Evolutionary conservation across 2,888 invertebrate genomes (phyloP).

Genomic region (Ophion ventricosus): DNA sequence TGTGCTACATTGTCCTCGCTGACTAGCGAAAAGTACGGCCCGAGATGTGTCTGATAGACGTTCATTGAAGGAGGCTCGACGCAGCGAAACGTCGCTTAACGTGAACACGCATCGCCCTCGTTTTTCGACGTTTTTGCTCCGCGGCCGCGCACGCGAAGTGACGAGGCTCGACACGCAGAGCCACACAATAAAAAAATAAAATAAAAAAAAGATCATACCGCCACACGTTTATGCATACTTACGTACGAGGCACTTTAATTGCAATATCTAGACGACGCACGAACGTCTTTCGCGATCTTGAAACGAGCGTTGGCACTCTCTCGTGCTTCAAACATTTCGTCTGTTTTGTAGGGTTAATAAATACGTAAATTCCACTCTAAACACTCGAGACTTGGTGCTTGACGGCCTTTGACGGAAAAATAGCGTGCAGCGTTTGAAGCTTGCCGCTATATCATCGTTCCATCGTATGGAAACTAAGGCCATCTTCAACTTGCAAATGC

Average conservation of each 20-base stretch:
- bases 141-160: constrained; percentile 1
- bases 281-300: not conserved
- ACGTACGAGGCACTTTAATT: not conserved
- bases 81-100: constrained; percentile 41
- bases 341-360: not conserved
- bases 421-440: not conserved
- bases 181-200: not conserved
- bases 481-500: not conserved
- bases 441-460: not conserved
- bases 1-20: constrained; percentile 82
- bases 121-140: constrained; percentile 22
- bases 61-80: constrained; percentile 69
- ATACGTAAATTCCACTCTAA: not conserved
- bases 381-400: not conserved
- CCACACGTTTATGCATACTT: not conserved
- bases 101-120: constrained; percentile 33
- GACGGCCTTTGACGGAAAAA: not conserved
- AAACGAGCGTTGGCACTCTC: not conserved
- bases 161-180: constrained; percentile 16
- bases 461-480: not conserved
- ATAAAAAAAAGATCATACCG: not conserved
- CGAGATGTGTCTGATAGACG: constrained; percentile 78
- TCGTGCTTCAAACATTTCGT: constrained; percentile 2
- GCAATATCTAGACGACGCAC: not conserved
- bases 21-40: constrained; percentile 77